These are phyloP conservation scores for Sebastes vulpes DNA, from an alignment of 2,797 vertebrate genomes.

Conservation along the genomic window DNA sequence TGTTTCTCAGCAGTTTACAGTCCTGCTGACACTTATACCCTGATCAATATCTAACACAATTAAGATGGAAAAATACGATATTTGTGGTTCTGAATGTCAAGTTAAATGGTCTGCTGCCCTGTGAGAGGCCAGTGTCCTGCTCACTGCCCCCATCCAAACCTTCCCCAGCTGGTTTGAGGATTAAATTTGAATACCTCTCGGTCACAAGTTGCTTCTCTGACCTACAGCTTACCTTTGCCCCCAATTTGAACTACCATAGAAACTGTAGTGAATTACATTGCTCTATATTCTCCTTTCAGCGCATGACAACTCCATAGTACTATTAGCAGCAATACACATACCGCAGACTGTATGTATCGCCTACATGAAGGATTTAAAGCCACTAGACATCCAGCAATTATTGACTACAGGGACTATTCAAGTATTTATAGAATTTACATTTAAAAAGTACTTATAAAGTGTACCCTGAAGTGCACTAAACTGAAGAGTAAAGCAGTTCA, in stretches of 20 bases:
- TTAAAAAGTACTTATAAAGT: not conserved
- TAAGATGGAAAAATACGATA: not conserved
- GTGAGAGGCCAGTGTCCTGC: not conserved
- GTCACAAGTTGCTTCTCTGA: constrained; percentile 52
- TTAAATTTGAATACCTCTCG: constrained; percentile 41
- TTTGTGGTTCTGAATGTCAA: not conserved
- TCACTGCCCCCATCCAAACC: not conserved
- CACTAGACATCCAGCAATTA: not conserved
- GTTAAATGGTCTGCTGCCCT: not conserved
- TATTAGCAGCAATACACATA: not conserved
- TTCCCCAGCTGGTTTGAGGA: constrained; percentile 20
- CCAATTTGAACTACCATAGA: constrained; percentile 1
- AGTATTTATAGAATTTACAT: not conserved
- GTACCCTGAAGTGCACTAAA: not conserved
- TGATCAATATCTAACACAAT: not conserved
- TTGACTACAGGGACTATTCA: not conserved
- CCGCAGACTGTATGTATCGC: not conserved
- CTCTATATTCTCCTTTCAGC: constrained; percentile 23
- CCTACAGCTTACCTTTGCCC: constrained; percentile 37
- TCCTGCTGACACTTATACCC: not conserved
- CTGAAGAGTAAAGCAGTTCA: not conserved
- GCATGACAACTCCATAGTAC: constrained; percentile 1
- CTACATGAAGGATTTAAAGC: not conserved
- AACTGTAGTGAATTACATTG: constrained; percentile 17
- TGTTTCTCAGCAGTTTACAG: not conserved